Base-by-base conservation (phyloP, 2,888 invertebrate genomes). In the Amblyjoppa fuscipennis region DNA sequence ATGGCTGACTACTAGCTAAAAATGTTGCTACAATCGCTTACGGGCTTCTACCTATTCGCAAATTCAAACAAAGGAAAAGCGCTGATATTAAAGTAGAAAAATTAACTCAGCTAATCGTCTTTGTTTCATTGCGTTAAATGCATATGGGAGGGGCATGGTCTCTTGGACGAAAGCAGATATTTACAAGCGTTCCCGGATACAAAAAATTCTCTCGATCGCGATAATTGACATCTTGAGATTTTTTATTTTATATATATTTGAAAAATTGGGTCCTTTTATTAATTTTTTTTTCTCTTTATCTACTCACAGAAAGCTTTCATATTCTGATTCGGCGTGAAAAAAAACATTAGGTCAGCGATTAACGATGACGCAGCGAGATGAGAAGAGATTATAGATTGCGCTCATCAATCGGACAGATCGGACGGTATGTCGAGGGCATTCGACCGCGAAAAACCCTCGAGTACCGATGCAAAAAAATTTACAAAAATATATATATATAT, bases 1-100 rank as follows among this genome's bases (percentile, higher is more conserved):
- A 93, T 91, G 91, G 92, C 92, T 92, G 92, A 92, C 92, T 93
- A 93, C 89, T 90, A 90, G 90, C 90, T 92, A 90, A 75, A 77
- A 81, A 87, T 80, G 85, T 88, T 82, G 59, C 83, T 87, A 87
- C 87, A 81, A 82, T 86, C 79, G 68, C 68, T 79, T 85, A 82
- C 61, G 61, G 75, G 59, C 25, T 88, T 85, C 69, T 84, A 59
- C 73, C 70, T 75, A 75, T 59, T 69, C 73, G 79, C 81, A 53
- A 68, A 70, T 45, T 34, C 16, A 78, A 71, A 75, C 16, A 53
- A 75, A 84, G 64, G 51, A 77, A 74, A 34, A 11, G 38, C 64
- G 56, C 73, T 61, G 76, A 74, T 53, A 66, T 71, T 31, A 45
- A 76, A 77, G 38, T 69, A 76, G 53, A 78, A 31, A 59, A 56